Evolutionary conservation across 1,140 invertebrate species (phyloP).

Genomic region (Philopotamus ludificatus): DNA sequence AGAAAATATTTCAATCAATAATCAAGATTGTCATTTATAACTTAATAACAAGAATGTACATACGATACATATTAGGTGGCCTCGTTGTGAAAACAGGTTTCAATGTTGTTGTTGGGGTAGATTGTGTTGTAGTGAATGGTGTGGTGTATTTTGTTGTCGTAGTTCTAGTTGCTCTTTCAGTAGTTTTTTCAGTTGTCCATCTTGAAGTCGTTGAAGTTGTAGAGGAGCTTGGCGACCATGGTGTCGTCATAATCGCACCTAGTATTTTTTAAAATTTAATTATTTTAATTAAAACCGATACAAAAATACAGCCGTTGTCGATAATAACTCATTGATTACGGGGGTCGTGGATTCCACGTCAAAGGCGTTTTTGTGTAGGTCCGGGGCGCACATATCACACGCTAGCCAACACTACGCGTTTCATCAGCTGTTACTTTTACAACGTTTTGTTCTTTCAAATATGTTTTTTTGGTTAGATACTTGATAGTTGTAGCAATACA

Average conservation of each 20-base stretch:
- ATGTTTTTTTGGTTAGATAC: too few relatives aligned
- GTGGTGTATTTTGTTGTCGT: slow-evolving; percentile 47
- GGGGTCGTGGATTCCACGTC: too few relatives aligned
- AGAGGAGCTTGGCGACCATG: slow-evolving; percentile 42
- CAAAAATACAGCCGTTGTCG: not conserved
- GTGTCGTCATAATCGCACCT: slow-evolving; percentile 32
- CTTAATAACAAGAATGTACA: not conserved
- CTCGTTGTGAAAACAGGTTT: slow-evolving; percentile 2
- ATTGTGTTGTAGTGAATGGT: slow-evolving; percentile 43
- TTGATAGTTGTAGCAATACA: too few relatives aligned
- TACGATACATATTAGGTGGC: not conserved
- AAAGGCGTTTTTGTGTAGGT: too few relatives aligned
- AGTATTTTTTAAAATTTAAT: not conserved
- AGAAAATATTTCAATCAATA: too few relatives aligned
- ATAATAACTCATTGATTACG: too few relatives aligned
- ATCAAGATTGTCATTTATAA: not conserved
- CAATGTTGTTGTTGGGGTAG: slow-evolving; percentile 34
- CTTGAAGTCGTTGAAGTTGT: slow-evolving; percentile 52
- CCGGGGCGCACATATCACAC: too few relatives aligned
- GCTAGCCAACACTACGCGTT: too few relatives aligned
- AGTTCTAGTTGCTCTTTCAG: slow-evolving; percentile 46
- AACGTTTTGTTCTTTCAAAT: too few relatives aligned
- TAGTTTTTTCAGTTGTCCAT: slow-evolving; percentile 52
- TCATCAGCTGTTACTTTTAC: too few relatives aligned
- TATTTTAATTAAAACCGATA: slow-evolving; percentile 24